Evolutionary conservation across 1,140 invertebrate species (phyloP), one percentile per base, ranked within the genome.

Genomic region (Paralvinella palmiformis): DNA sequence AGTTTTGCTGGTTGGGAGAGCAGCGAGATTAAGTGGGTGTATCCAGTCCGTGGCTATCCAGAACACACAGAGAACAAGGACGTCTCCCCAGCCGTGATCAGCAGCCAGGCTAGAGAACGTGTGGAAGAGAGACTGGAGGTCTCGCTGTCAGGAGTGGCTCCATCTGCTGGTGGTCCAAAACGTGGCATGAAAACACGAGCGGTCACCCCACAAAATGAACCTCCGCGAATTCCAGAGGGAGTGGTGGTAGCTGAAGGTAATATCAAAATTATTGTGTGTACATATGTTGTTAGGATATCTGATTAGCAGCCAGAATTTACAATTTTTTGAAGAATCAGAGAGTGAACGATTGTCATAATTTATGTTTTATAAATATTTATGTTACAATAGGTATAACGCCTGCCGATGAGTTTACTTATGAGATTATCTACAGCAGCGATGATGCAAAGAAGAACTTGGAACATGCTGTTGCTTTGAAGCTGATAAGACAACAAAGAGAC

Each of bases 171-270:
- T 17, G 74, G 73, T 2, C 73, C 72, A 59, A 70, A 76, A 13
- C 72, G 72, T 57, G 66, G 59, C 3, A 70, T 75, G 1, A 59
- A 62, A 1, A 69, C 67, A 22, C 52, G 74, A 29, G 69, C 71
- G 7, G 71, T 74, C 41, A 77, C 76, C 15, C 73, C 75, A 7
- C 73, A 71, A 44, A 65, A 73, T 60, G 59, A 56, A 24, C 62
- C 61, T 27, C 72, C 75, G 36, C 63, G 70, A 37, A 22, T 71
- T 6, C 69, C 75, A 35, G 71, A 75, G 52, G 73, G 72, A 13
- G 69, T 78, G 36, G 76, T 78, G 13, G 71, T 79, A 22, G 73
- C 71, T 55, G 73, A 78, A 72, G 73, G 78, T 79, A 75, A 74
- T 74, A n/a, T n/a, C n/a, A n/a, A n/a, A n/a, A n/a, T n/a, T 10